These are phyloP conservation scores for Drosophila cyrtoloma DNA, from an alignment of 2,888 invertebrate species.

Conservation along the genomic window DNA sequence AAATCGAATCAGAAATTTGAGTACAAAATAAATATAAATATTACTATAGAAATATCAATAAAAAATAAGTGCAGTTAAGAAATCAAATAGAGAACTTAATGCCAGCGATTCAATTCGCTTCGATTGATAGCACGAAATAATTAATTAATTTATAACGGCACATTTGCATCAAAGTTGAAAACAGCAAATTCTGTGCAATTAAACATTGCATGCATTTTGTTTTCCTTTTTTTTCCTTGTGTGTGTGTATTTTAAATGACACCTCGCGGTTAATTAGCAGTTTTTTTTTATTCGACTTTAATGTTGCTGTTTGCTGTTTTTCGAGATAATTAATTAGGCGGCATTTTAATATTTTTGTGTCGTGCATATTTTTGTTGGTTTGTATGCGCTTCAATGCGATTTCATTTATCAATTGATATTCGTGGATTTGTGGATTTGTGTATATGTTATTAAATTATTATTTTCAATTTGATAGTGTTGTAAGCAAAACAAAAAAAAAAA, in stretches of 20 bases:
- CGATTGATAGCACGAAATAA: slow-evolving; percentile 1
- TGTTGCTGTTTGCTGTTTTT: slow-evolving; percentile 2
- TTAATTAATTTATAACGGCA: slow-evolving; percentile 36
- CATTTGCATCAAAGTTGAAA: slow-evolving; percentile 49
- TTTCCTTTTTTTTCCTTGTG: slow-evolving; percentile 12
- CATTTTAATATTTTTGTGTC: slow-evolving; percentile 9
- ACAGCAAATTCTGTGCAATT: slow-evolving; percentile 52
- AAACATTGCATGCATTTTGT: slow-evolving; percentile 22
- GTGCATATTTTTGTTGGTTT: not conserved
- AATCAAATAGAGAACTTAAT: slow-evolving; percentile 10
- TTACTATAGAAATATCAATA: not conserved
- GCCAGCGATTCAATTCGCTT: not conserved
- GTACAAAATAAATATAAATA: not conserved
- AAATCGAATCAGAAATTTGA: not conserved
- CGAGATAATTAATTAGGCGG: slow-evolving; percentile 33
- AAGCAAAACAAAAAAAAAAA: not conserved
- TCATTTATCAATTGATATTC: slow-evolving; percentile 14
- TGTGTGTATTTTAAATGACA: slow-evolving; percentile 7
- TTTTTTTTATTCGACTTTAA: slow-evolving; percentile 8
- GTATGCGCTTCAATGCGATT: slow-evolving; percentile 25
- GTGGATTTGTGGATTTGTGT: not conserved
- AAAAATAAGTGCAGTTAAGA: not conserved
- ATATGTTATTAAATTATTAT: not conserved
- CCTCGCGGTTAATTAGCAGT: slow-evolving; percentile 37
- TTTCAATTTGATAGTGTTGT: not conserved